Evolutionary conservation across 2,113 vertebrate species (phyloP).

Genomic region (Aptenodytes forsteri): DNA sequence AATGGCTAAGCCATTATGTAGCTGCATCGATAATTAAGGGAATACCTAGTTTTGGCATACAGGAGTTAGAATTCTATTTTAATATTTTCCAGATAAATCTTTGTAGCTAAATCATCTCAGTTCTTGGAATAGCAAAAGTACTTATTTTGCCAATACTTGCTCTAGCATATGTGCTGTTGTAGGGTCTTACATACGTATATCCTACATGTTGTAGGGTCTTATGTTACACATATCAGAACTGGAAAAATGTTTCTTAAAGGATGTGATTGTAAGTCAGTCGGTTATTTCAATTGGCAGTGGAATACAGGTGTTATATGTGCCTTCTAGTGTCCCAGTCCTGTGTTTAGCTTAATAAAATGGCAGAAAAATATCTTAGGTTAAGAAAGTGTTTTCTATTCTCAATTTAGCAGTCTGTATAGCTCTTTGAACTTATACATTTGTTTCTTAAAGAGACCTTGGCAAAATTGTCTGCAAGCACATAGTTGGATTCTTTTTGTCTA

Average conservation of each 20-base stretch:
- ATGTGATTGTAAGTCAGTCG: not conserved
- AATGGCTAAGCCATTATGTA: not conserved
- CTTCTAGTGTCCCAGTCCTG: not conserved
- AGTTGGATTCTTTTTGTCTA: not conserved
- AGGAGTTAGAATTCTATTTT: not conserved
- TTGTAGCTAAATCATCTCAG: not conserved
- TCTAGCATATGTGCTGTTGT: not conserved
- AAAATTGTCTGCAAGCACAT: not conserved
- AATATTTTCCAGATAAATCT: not conserved
- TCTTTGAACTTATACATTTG: not conserved
- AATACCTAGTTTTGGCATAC: not conserved
- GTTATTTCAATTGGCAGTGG: fast-evolving
- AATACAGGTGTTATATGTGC: not conserved
- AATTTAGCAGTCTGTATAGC: not conserved
- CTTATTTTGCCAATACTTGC: not conserved
- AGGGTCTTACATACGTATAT: fast-evolving
- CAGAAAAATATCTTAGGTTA: not conserved
- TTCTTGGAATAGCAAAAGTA: not conserved
- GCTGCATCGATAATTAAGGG: not conserved
- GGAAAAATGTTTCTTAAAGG: not conserved
- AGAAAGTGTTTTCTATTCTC: not conserved
- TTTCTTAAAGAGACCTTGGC: not conserved
- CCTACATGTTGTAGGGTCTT: not conserved
- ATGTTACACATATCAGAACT: fast-evolving
- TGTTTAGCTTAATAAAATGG: not conserved